phyloP scores from a whole-genome alignment of 2,113 vertebrate genomes.

The Machaerirhynchus nigripectus region DNA sequence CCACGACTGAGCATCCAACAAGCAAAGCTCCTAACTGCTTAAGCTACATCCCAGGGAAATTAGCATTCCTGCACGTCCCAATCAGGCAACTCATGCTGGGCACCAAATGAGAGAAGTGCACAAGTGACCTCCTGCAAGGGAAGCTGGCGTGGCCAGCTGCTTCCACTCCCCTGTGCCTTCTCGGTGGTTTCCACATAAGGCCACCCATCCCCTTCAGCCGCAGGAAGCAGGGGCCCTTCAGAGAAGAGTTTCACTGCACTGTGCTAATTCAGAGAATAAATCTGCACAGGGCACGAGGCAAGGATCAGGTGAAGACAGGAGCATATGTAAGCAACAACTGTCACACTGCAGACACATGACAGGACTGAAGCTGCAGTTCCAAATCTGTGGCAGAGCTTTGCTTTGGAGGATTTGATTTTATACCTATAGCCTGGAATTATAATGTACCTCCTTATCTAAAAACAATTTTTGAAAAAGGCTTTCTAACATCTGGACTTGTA shows the following conservation, averaged over 20 bases:
- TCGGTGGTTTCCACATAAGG: not conserved
- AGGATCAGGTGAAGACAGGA: not conserved
- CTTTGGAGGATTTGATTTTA: not conserved
- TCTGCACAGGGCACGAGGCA: not conserved
- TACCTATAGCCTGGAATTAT: not conserved
- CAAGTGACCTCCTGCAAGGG: not conserved
- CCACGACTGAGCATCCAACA: accelerated
- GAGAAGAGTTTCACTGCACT: not conserved
- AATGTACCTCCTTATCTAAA: not conserved
- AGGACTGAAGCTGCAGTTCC: not conserved
- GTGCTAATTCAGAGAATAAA: not conserved
- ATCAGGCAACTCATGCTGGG: not conserved
- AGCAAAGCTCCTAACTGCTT: not conserved
- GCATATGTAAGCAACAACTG: not conserved
- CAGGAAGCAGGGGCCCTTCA: not conserved
- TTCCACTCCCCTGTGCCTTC: not conserved
- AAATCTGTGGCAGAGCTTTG: not conserved
- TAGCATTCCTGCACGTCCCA: not conserved
- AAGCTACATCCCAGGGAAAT: not conserved
- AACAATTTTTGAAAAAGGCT: not conserved
- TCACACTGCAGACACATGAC: not conserved
- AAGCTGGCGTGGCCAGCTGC: not conserved
- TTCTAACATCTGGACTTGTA: not conserved
- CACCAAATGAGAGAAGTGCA: not conserved
- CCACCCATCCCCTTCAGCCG: not conserved